Percentiles rank a stretch among this genome's conserved stretches.
phyloP scores from a whole-genome alignment of 2,113 vertebrate genomes.

The Blennius ocellaris region DNA sequence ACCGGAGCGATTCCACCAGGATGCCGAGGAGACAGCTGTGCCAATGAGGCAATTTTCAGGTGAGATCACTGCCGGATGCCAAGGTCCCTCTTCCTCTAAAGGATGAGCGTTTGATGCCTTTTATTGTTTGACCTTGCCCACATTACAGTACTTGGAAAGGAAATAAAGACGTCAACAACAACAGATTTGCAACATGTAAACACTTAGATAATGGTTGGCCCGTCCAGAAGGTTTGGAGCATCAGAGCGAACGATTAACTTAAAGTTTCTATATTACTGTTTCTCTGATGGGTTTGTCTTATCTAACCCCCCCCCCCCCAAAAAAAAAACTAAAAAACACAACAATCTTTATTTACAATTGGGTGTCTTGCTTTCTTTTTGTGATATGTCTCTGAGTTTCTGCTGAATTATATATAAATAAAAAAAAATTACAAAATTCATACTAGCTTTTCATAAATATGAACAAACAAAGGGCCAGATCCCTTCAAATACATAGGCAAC shows the following conservation, averaged over 20 bases:
- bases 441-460: too few species aligned
- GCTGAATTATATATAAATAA: too few species aligned
- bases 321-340: too few species aligned
- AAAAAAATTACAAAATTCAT: too few species aligned
- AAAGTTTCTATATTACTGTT: too few species aligned
- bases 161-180: slow-evolving; percentile 22
- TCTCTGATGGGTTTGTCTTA: too few species aligned
- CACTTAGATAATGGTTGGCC: neutral
- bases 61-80: slow-evolving; percentile 72
- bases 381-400: too few species aligned
- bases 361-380: too few species aligned
- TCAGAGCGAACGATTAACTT: neutral
- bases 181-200: neutral
- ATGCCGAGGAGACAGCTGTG: slow-evolving; percentile 49
- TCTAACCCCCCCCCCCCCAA: too few species aligned
- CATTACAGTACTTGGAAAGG: neutral
- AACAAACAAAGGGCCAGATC: too few species aligned
- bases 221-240: neutral
- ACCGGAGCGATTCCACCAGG: slow-evolving; percentile 37
- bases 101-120: slow-evolving; percentile 27
- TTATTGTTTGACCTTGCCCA: slow-evolving; percentile 27
- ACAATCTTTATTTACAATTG: too few species aligned
- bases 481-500: too few species aligned
- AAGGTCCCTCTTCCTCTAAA: slow-evolving; percentile 35
- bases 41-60: slow-evolving; percentile 66